phyloP scores from a whole-genome alignment of 2,888 invertebrate genomes.

The Brachyopa scutellaris region DNA sequence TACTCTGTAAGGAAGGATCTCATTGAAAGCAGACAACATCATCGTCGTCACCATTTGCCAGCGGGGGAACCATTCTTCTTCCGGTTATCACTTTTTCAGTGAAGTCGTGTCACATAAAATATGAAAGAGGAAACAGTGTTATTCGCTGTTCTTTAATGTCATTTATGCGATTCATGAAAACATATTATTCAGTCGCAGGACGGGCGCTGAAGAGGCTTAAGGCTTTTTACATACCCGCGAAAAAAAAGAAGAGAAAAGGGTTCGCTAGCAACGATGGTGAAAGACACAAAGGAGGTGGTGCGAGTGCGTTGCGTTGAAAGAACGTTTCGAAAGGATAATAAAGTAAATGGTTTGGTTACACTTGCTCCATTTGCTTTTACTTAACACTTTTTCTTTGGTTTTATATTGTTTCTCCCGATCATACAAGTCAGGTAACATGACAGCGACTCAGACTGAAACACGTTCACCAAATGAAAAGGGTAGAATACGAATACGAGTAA shows the following conservation, averaged over 20 bases:
- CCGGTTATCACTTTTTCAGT: slow-evolving; percentile 63
- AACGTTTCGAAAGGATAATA: slow-evolving; percentile 37
- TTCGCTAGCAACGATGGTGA: neutral
- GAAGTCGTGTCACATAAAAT: slow-evolving; percentile 62
- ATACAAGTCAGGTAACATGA: neutral
- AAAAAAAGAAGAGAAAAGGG: slow-evolving; percentile 26
- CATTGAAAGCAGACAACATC: slow-evolving; percentile 44
- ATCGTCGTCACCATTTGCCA: slow-evolving; percentile 52
- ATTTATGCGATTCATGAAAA: slow-evolving; percentile 58
- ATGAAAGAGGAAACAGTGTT: slow-evolving; percentile 51
- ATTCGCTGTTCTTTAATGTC: slow-evolving; percentile 52
- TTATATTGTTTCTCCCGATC: neutral
- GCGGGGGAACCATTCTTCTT: slow-evolving; percentile 60
- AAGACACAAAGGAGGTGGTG: neutral
- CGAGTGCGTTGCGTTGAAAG: slow-evolving; percentile 27
- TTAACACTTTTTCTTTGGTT: slow-evolving; percentile 6
- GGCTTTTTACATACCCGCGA: slow-evolving; percentile 27
- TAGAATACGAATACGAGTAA: no score
- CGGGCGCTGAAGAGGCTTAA: slow-evolving; percentile 39
- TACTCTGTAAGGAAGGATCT: slow-evolving; percentile 27
- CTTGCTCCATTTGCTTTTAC: slow-evolving; percentile 6
- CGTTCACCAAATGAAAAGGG: neutral
- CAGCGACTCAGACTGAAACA: neutral
- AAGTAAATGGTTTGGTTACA: slow-evolving; percentile 48
- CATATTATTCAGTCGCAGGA: slow-evolving; percentile 50